Percentiles rank a stretch among this genome's conserved stretches.
Conservation (phyloP, 1,140 invertebrate species). For the Drosophila albomicans region DNA sequence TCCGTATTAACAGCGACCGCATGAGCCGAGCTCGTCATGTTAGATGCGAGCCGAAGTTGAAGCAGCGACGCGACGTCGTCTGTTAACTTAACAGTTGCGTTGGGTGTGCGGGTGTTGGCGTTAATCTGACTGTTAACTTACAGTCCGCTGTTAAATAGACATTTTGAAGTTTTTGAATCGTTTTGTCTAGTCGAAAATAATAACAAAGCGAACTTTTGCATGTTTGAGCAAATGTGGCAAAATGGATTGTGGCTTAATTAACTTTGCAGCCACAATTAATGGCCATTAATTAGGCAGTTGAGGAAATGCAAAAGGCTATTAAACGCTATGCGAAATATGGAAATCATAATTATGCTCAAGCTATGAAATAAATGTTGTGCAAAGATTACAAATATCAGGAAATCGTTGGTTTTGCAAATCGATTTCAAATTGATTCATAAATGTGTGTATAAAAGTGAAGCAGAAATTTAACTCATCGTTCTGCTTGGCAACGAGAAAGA, state of each 20-base stretch:
- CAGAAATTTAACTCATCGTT: not conserved
- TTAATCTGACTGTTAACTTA: slow-evolving; percentile 28
- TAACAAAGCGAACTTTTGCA: slow-evolving; percentile 36
- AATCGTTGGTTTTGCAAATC: not conserved
- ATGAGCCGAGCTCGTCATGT: slow-evolving; percentile 35
- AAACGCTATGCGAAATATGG: slow-evolving; percentile 8
- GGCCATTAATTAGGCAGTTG: slow-evolving; percentile 15
- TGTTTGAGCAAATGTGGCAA: slow-evolving; percentile 24
- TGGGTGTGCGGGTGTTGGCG: slow-evolving; percentile 15
- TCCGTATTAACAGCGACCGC: slow-evolving; percentile 16
- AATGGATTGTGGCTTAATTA: slow-evolving; percentile 34
- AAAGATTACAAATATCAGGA: slow-evolving; percentile 5
- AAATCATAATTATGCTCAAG: not conserved
- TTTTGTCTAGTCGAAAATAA: slow-evolving; percentile 3
- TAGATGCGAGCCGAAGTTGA: slow-evolving; percentile 19
- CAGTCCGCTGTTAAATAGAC: slow-evolving; percentile 6
- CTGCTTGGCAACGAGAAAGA: not conserved
- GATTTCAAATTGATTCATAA: not conserved
- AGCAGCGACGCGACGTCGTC: slow-evolving; percentile 26
- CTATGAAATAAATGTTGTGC: not conserved
- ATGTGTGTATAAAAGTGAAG: not conserved
- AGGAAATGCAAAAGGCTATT: slow-evolving; percentile 33
- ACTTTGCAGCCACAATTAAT: slow-evolving; percentile 31
- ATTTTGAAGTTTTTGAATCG: slow-evolving; percentile 11
- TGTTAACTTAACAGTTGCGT: slow-evolving; percentile 9